These are phyloP conservation scores for Aphis craccivora DNA, from an alignment of 1,140 invertebrate species.

Conservation along the genomic window DNA sequence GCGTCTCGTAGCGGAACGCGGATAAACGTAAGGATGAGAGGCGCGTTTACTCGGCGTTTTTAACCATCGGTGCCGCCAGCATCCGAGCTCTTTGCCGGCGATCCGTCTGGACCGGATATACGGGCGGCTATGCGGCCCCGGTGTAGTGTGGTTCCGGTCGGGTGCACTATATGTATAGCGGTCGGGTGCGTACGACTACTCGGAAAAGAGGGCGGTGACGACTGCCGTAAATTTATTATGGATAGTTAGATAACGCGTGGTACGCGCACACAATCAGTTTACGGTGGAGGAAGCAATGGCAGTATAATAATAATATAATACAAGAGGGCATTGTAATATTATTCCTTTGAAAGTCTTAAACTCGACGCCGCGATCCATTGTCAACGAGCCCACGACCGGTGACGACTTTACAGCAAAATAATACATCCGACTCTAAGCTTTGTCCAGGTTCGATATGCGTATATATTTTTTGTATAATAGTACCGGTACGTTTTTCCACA, in stretches of 20 bases:
- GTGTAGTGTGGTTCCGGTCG: constrained; percentile 2
- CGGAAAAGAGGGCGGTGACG: neutral
- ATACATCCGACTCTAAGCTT: neutral
- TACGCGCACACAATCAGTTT: neutral
- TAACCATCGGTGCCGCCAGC: neutral
- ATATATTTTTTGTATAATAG: neutral
- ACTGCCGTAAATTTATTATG: neutral
- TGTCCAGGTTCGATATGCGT: neutral
- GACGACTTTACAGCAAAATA: neutral
- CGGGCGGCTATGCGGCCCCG: neutral
- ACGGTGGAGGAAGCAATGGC: too few relatives aligned
- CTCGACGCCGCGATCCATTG: neutral
- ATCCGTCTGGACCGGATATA: neutral
- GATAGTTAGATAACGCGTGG: too few relatives aligned
- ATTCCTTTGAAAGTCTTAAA: neutral
- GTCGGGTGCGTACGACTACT: neutral
- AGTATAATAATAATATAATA: neutral
- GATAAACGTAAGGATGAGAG: neutral
- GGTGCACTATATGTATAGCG: neutral
- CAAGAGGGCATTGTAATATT: neutral
- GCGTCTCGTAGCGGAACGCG: neutral
- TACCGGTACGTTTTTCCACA: neutral
- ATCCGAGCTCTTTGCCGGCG: neutral
- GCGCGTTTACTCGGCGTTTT: neutral
- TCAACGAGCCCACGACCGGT: neutral